A percentile compares a stretch with the other conserved stretches of the same genome.
Conservation (phyloP, 2,888 invertebrate species). For the Lydus trimaculatus region DNA sequence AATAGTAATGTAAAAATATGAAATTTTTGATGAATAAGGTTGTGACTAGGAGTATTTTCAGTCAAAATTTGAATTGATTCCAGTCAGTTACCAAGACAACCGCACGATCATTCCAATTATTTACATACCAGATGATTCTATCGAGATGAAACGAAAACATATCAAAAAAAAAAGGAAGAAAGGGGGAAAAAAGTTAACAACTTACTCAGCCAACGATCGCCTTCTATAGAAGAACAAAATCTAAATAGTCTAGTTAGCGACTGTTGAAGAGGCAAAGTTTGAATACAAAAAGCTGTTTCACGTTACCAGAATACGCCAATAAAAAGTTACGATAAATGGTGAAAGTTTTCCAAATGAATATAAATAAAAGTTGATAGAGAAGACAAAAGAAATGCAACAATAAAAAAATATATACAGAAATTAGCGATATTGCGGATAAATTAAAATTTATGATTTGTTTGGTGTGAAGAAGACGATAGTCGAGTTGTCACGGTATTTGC, state of each 20-base stretch:
- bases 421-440: background rate
- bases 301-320: background rate
- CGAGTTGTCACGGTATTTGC: constrained; percentile 8
- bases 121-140: background rate
- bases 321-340: background rate
- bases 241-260: background rate
- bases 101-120: background rate
- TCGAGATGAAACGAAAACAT: background rate
- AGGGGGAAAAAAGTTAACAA: background rate
- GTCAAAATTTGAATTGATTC: background rate
- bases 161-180: too few relatives aligned
- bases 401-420: background rate
- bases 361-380: background rate
- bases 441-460: background rate
- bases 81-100: background rate
- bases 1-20: too few relatives aligned
- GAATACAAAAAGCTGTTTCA: background rate
- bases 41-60: background rate
- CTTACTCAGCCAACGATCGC: background rate
- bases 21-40: too few relatives aligned
- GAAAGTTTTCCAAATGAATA: background rate
- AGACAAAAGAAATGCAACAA: background rate
- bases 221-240: background rate
- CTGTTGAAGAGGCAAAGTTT: background rate
- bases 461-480: background rate